Base-by-base conservation (phyloP, 2,888 invertebrate genomes). In the Ophioninae sp. region DNA sequence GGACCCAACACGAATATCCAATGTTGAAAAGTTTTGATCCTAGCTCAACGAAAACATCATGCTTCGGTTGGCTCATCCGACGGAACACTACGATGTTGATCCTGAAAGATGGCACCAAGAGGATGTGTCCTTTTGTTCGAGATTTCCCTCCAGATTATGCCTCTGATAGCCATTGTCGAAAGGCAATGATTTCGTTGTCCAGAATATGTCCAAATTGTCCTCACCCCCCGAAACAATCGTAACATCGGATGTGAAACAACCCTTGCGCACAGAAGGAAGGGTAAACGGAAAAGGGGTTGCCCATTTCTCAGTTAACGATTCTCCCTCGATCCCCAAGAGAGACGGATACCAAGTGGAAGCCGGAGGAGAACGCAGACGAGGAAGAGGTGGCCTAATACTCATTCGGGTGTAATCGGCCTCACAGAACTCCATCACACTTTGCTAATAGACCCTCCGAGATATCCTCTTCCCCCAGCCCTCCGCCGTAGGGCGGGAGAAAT, bases 401-500 rank as follows among this genome's bases (percentile, higher is more conserved):
- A 92, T 93, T 93, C 91, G 91, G 90, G 93, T 92, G 92, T 93
- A 93, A 93, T 93, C 93, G 93, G 91, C 91, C 93, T 92, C 91
- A 92, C 93, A 93, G 93, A 93, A 93, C 93, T 93, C 93, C 93
- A 93, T 93, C 93, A 93, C 93, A 91, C 92, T 93, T 92, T 92
- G 91, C 93, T 93, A 93, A 93, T 93, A 93, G 93, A 92, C 90
- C 59, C 74, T 68, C 77, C 39, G 91, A 91, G 92, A 92, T 92
- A 92, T 92, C 90, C 91, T 92, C 90, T n/a, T n/a, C n/a, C n/a
- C n/a, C n/a, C n/a, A n/a, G n/a, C n/a, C n/a, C 91, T 90, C 91
- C 91, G 92, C 91, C 90, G 92, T 92, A 91, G 91, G 90, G 89
- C 89, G 88, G 87, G 89, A 88, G 91, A 89, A 89, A 86, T 88